Percentiles rank a stretch among this genome's conserved stretches.
Conservation (phyloP, 2,113 vertebrate species). For the Ceyx margarethae region DNA sequence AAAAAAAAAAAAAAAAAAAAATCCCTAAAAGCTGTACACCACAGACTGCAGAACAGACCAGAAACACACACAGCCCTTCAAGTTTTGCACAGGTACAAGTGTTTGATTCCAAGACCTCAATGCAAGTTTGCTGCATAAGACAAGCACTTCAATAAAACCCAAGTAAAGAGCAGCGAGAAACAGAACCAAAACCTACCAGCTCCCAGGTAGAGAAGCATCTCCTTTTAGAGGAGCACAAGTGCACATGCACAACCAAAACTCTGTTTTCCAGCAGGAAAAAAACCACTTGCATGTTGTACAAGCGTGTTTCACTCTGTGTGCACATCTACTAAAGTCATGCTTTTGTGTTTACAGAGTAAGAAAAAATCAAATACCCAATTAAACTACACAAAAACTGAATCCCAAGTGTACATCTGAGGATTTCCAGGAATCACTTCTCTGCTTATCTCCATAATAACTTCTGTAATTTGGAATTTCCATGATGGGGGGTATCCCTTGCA, state of each 20-base stretch:
- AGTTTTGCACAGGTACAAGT: not conserved
- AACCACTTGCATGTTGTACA: not conserved
- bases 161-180: not conserved
- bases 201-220: not conserved
- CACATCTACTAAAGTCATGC: not conserved
- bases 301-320: not conserved
- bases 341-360: not conserved
- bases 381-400: not conserved
- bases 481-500: conserved; percentile 51
- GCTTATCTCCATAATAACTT: not conserved
- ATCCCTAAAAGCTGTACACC: not conserved
- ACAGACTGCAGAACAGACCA: not conserved
- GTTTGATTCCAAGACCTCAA: not conserved
- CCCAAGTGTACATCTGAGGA: not conserved
- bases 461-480: not conserved
- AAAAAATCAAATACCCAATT: not conserved
- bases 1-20: no score
- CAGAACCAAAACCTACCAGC: not conserved
- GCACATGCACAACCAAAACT: not conserved
- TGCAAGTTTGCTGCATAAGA: not conserved
- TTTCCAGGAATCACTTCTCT: not conserved
- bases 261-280: not conserved
- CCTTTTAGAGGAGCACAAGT: not conserved
- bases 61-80: not conserved
- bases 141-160: not conserved